Base-by-base conservation (phyloP, 2,888 invertebrate genomes). In the Pachycephus smyrnensis region DNA sequence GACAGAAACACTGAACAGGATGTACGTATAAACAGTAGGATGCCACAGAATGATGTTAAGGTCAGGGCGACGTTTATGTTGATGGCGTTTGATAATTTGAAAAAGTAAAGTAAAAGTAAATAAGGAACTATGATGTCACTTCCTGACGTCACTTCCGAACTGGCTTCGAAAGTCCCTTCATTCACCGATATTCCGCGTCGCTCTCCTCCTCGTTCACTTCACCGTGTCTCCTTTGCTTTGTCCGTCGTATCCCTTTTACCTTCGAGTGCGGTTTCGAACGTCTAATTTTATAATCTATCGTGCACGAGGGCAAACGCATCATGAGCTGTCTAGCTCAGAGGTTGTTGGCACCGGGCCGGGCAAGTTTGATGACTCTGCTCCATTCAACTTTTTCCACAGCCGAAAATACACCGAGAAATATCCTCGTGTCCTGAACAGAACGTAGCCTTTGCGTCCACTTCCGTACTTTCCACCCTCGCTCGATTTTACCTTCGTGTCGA, bases 231-330 rank as follows among this genome's bases (percentile, higher is more conserved):
- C 82, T 84, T 71, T 83, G 80, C 80, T 82, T 84, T 35, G 80
- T 85, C 75, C 82, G 80, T 77, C 82, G 81, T 79, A 83, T 80
- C 76, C 82, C 85, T 85, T 84, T 85, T 77, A 84, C 85, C 82
- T 84, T 86, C 78, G 85, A 82, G 80, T 86, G 85, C 77, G 84
- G 80, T 82, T 86, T 86, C 81, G 87, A 84, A 82, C 87, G 84
- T 88, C 89, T 87, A 88, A 89, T 88, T 88, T 89, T 87, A 84
- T 84, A 84, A 86, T 87, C 86, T 88, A 87, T 87, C 83, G 85
- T 86, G 84, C 86, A 86, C 85, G 85, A 87, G 86, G 87, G 86
- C 87, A 86, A 88, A 86, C 88, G 88, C 88, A 88, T 89, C 87
- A 86, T 89, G 88, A 84, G 83, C 83, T 80, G 82, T 84, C 83